These are phyloP conservation scores for Syngnathus scovelli DNA, from an alignment of 2,113 vertebrate genomes.

Conservation along the genomic window DNA sequence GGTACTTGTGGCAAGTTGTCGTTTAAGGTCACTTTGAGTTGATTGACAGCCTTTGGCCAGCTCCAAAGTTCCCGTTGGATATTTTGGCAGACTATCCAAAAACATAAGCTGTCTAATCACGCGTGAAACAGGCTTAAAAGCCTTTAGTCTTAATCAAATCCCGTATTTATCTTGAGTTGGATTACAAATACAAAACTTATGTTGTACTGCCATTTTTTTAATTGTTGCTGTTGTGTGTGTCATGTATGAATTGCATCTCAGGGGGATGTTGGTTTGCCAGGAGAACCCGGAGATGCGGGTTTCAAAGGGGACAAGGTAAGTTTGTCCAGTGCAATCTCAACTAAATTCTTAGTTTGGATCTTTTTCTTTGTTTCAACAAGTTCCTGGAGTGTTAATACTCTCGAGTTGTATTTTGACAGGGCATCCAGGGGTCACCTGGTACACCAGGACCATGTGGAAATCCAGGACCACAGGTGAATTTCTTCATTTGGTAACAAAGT, in stretches of 20 bases:
- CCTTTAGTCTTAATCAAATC: neutral
- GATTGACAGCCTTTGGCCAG: neutral
- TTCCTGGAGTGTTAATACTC: neutral
- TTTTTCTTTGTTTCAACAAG: neutral
- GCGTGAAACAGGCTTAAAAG: neutral
- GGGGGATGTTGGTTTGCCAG: conserved; percentile 86
- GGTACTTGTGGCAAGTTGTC: neutral
- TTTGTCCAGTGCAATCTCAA: neutral
- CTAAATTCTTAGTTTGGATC: neutral
- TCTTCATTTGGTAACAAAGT: conserved; percentile 39
- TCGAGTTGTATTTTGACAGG: conserved; percentile 65
- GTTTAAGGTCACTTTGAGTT: neutral
- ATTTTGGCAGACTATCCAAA: neutral
- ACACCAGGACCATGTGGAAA: conserved; percentile 79
- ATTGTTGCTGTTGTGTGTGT: neutral
- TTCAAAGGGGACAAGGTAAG: conserved; percentile 96
- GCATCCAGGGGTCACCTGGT: conserved; percentile 81
- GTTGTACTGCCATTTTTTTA: neutral
- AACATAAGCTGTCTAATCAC: neutral
- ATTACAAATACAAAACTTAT: neutral
- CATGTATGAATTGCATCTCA: conserved; percentile 46
- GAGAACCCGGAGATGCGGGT: conserved; percentile 85
- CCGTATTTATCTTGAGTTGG: neutral
- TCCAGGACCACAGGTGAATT: conserved; percentile 72
- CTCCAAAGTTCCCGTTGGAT: neutral